Conservation (phyloP, 2,797 vertebrate species). For the Synanceia verrucosa region DNA sequence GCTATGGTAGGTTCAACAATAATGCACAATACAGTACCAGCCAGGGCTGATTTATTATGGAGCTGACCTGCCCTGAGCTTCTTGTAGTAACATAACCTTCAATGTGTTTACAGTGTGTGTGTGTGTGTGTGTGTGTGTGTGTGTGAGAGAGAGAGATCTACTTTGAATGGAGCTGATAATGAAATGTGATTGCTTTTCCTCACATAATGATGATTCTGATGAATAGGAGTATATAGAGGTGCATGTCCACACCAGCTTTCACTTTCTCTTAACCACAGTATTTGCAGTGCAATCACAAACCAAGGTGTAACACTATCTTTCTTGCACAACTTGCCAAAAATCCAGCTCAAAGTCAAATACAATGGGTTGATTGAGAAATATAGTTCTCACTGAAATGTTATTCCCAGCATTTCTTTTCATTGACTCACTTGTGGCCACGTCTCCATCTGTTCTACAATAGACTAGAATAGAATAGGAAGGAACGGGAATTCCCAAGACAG, state of each 20-base stretch:
- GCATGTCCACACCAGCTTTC: conserved; percentile 8
- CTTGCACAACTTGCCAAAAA: conserved; percentile 1
- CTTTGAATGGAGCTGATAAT: conserved; percentile 51
- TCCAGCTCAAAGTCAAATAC: background rate
- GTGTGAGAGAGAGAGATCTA: too few species aligned
- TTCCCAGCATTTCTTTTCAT: background rate
- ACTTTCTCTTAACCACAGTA: background rate
- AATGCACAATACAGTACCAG: conserved; percentile 67
- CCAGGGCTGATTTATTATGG: conserved; percentile 67
- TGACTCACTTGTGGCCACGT: conserved; percentile 15
- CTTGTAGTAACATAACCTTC: conserved; percentile 72
- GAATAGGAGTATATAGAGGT: conserved; percentile 17
- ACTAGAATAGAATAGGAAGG: background rate
- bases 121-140: conserved; percentile 14
- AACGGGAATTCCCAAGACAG: conserved; percentile 4
- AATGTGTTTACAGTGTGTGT: conserved; percentile 44
- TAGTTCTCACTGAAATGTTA: background rate
- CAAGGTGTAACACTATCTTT: background rate
- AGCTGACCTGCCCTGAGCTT: conserved; percentile 27
- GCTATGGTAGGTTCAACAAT: conserved; percentile 62
- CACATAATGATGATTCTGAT: conserved; percentile 43
- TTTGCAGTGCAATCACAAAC: conserved; percentile 4
- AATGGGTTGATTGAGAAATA: too few species aligned
- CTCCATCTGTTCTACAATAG: background rate
- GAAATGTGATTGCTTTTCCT: conserved; percentile 57